A percentile compares a stretch with the other conserved stretches of the same genome.
phyloP scores from a whole-genome alignment of 2,113 vertebrate genomes.

The Riparia riparia region DNA sequence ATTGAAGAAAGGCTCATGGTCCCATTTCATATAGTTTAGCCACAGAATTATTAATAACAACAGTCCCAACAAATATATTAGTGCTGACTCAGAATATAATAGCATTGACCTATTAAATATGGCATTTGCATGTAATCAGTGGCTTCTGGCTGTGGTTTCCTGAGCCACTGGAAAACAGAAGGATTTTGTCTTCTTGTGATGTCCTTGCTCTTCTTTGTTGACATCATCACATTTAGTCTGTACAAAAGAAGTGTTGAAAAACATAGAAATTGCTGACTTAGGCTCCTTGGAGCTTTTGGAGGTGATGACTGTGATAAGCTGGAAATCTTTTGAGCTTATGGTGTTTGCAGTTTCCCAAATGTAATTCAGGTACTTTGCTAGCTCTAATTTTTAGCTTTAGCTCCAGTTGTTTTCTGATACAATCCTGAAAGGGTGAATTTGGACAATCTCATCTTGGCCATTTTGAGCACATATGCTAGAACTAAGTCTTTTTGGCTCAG shows the following conservation, averaged over 20 bases:
- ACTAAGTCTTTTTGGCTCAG: conserved; percentile 83
- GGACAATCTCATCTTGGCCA: conserved; percentile 78
- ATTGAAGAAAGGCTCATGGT: conserved; percentile 38
- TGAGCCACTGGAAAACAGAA: conserved; percentile 9
- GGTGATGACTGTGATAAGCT: conserved; percentile 57
- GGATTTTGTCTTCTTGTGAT: conserved; percentile 67
- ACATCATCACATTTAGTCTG: conserved; percentile 38
- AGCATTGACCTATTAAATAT: conserved; percentile 62
- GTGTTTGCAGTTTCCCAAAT: conserved; percentile 61
- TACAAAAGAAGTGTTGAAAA: conserved; percentile 12
- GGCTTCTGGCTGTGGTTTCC: conserved; percentile 23
- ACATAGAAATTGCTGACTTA: conserved; percentile 53
- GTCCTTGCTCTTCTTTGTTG: conserved; percentile 60
- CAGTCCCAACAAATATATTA: conserved; percentile 54
- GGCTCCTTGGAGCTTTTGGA: conserved; percentile 58
- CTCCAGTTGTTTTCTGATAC: conserved; percentile 60
- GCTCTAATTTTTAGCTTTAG: conserved; percentile 59
- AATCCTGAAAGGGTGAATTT: conserved; percentile 77
- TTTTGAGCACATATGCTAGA: conserved; percentile 81
- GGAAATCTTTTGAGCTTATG: conserved; percentile 50
- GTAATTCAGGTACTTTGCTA: conserved; percentile 61
- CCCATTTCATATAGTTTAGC: conserved; percentile 46
- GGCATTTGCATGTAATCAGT: conserved; percentile 43
- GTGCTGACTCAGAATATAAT: conserved; percentile 67
- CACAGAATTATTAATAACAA: conserved; percentile 33